Conservation (phyloP, 2,113 vertebrate genomes). For the Elanus axillaris region DNA sequence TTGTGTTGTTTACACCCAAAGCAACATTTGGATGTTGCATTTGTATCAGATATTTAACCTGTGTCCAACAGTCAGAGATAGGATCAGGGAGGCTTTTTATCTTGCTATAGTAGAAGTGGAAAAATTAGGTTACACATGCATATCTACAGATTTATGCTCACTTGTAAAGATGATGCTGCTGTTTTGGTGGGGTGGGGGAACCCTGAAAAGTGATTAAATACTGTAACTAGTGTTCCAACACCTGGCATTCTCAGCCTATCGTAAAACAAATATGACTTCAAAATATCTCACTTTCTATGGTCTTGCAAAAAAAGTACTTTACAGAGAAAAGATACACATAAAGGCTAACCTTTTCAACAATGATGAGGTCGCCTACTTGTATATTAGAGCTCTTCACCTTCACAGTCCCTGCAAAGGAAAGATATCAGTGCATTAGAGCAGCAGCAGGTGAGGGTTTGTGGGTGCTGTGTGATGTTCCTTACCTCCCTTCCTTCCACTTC, state of each 20-base stretch:
- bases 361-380: slow-evolving; percentile 96
- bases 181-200: neutral
- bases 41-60: neutral
- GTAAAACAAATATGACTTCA: neutral
- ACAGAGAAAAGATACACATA: neutral
- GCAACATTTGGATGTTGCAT: neutral
- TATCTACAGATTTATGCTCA: neutral
- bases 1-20: neutral
- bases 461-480: neutral
- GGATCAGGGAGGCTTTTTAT: neutral
- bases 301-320: neutral
- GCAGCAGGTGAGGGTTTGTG: neutral
- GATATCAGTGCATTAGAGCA: neutral
- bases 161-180: neutral
- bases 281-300: neutral
- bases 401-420: slow-evolving; percentile 81
- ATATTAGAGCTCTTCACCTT: slow-evolving; percentile 96
- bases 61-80: neutral
- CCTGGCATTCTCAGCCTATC: neutral
- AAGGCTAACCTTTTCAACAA: slow-evolving; percentile 94
- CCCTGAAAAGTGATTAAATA: neutral
- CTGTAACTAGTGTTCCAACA: neutral
- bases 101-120: neutral
- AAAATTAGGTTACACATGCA: neutral
- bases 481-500: neutral